phyloP scores from a whole-genome alignment of 2,113 vertebrate species.

The Cricetomys ansorgei region DNA sequence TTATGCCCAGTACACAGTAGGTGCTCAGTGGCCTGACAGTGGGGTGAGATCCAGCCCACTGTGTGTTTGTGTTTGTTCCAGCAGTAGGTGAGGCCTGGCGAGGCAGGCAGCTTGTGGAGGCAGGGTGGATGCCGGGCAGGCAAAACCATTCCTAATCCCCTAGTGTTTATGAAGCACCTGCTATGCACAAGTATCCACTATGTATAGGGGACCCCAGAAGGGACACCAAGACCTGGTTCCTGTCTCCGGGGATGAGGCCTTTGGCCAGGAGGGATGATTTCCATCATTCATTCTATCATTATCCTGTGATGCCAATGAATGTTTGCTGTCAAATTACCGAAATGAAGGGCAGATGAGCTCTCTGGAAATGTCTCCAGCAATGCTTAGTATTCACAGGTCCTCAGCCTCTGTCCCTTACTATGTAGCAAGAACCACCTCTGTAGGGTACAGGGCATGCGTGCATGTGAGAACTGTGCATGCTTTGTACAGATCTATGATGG shows the following conservation, averaged over 20 bases:
- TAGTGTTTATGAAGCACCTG: not conserved
- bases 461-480: not conserved
- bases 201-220: not conserved
- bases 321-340: not conserved
- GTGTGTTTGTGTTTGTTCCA: not conserved
- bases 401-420: not conserved
- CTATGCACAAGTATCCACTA: not conserved
- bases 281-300: not conserved
- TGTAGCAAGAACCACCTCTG: not conserved
- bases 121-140: not conserved
- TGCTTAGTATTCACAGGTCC: not conserved
- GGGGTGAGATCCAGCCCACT: not conserved
- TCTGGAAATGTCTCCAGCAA: not conserved
- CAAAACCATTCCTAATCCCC: not conserved
- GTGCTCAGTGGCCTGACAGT: not conserved
- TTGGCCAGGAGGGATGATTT: not conserved
- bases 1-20: not conserved
- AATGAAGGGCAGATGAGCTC: not conserved
- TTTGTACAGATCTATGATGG: too few relatives aligned
- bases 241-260: not conserved
- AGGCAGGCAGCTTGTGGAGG: not conserved
- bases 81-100: not conserved
- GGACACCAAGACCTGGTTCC: not conserved
- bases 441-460: not conserved
- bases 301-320: not conserved